A percentile compares a stretch with the other conserved stretches of the same genome.
Conservation (phyloP, 2,797 vertebrate species). For the Limnodromus scolopaceus region DNA sequence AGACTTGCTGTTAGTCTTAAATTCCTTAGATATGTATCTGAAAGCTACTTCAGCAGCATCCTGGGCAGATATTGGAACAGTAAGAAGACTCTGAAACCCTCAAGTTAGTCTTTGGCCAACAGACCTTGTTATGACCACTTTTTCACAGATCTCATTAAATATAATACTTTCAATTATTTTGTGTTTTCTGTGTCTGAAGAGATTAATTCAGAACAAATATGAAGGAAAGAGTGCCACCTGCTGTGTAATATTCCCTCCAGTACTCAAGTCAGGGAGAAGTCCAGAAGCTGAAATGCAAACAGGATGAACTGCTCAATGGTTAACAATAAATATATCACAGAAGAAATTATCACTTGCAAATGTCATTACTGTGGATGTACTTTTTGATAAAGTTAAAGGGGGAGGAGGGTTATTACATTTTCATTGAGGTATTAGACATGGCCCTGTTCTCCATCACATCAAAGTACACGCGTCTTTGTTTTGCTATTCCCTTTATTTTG, state of each 20-base stretch:
- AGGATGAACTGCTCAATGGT: not conserved
- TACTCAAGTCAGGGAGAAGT: not conserved
- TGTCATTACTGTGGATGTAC: not conserved
- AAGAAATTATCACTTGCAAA: not conserved
- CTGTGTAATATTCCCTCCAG: slow-evolving; percentile 7
- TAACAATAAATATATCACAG: not conserved
- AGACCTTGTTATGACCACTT: not conserved
- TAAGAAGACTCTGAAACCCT: not conserved
- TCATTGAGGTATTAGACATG: not conserved
- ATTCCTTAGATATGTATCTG: not conserved
- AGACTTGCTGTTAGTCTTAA: not conserved
- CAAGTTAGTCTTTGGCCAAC: not conserved
- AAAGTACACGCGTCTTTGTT: not conserved
- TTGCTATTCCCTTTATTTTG: not conserved
- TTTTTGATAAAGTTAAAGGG: not conserved
- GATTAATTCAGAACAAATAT: not conserved
- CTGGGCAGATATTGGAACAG: not conserved
- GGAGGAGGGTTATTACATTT: not conserved
- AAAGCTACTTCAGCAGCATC: not conserved
- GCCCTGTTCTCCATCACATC: not conserved
- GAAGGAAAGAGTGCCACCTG: slow-evolving; percentile 50
- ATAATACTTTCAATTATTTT: not conserved
- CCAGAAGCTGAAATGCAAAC: not conserved
- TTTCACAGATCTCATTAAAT: not conserved
- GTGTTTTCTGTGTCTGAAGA: not conserved